phyloP scores from a whole-genome alignment of 2,797 vertebrate genomes.

The Amblyraja radiata region DNA sequence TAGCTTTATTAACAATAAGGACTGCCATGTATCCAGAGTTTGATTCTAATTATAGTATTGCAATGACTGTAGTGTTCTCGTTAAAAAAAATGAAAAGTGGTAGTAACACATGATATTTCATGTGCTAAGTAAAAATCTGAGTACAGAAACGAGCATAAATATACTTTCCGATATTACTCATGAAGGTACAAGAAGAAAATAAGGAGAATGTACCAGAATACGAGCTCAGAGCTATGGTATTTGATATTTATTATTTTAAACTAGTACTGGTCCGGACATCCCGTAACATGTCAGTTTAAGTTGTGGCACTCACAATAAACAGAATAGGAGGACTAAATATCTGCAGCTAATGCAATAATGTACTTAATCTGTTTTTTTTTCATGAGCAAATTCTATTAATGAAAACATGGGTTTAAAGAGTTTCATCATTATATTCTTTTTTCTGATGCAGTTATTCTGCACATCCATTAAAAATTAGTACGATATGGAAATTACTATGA shows the following conservation, averaged over 20 bases:
- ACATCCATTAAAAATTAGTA: too few relatives aligned
- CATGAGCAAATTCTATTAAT: constrained; percentile 13
- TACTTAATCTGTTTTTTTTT: background rate
- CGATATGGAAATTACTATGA: too few relatives aligned
- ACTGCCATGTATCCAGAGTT: background rate
- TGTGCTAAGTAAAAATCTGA: background rate
- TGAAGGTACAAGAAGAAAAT: too few relatives aligned
- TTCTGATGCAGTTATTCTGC: too few relatives aligned
- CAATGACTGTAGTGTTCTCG: background rate
- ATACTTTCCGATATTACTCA: background rate
- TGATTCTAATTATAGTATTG: background rate
- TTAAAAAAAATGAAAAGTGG: background rate
- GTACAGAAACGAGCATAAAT: background rate
- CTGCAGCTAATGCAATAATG: background rate
- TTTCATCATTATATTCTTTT: background rate
- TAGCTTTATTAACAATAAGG: background rate
- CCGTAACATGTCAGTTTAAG: background rate
- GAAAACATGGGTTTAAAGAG: constrained; percentile 1
- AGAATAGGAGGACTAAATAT: background rate
- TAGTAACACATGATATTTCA: background rate
- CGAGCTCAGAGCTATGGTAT: background rate
- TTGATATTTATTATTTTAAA: background rate
- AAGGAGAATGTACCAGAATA: background rate
- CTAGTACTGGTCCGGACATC: background rate
- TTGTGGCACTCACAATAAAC: background rate